Conservation (phyloP, 2,797 vertebrate species). For the Remorina albescens region DNA sequence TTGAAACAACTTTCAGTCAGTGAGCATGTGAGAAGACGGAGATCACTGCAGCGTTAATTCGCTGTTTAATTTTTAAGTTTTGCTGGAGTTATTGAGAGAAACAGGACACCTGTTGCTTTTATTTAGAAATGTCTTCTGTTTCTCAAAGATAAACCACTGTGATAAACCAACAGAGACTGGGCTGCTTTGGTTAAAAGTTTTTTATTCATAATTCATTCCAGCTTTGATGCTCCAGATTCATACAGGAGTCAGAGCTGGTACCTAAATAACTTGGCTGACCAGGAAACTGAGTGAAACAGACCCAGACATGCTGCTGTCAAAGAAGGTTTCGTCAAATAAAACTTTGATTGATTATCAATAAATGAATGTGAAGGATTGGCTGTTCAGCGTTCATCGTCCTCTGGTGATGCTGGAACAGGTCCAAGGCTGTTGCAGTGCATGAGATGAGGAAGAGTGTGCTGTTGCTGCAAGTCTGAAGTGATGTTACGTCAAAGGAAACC, state of each 20-base stretch:
- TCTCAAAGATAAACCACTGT: background rate
- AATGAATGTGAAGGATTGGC: background rate
- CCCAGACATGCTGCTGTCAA: background rate
- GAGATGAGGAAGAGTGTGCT: slow-evolving; percentile 11
- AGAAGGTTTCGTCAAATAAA: background rate
- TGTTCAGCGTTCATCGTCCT: slow-evolving; percentile 6
- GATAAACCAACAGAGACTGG: background rate
- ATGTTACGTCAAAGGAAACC: background rate
- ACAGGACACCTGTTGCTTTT: slow-evolving; percentile 31
- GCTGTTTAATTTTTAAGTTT: background rate
- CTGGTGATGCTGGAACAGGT: slow-evolving; percentile 38
- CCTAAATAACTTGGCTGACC: background rate
- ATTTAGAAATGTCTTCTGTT: background rate
- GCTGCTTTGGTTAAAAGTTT: slow-evolving; percentile 3
- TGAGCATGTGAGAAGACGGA: slow-evolving; percentile 4
- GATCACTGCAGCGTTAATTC: slow-evolving; percentile 9
- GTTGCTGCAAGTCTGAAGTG: background rate
- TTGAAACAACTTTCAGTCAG: background rate
- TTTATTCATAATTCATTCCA: background rate
- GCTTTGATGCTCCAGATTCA: background rate
- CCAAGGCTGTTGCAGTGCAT: slow-evolving; percentile 19
- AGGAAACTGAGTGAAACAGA: background rate
- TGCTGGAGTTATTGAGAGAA: background rate
- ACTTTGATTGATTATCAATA: background rate
- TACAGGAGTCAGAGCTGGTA: background rate